phyloP scores from a whole-genome alignment of 2,888 invertebrate genomes.

The Amiota mariae region DNA sequence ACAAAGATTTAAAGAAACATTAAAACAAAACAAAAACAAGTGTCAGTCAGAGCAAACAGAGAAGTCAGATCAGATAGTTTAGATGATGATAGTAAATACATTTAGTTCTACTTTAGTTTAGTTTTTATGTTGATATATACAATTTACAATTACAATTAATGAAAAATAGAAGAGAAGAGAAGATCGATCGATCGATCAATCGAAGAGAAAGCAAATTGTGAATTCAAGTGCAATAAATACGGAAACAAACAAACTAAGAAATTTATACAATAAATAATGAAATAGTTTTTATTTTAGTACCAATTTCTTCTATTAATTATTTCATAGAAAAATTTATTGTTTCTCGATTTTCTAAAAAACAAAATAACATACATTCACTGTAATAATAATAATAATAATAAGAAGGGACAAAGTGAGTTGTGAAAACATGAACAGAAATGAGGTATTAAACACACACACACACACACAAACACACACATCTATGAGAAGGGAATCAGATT shows the following conservation, averaged over 20 bases:
- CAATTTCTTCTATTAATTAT: constrained; percentile 34
- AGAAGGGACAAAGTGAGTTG: neutral
- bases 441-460: constrained; percentile 29
- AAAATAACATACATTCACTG: too few relatives aligned
- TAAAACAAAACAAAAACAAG: too few relatives aligned
- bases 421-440: constrained; percentile 8
- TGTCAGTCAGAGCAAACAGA: constrained; percentile 45
- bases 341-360: too few relatives aligned
- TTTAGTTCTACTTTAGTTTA: too few relatives aligned
- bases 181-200: constrained; percentile 22
- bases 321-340: too few relatives aligned
- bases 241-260: constrained; percentile 34
- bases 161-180: constrained; percentile 25
- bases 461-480: neutral
- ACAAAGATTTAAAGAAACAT: too few relatives aligned
- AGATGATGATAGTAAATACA: constrained; percentile 34
- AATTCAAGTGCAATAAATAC: constrained; percentile 59
- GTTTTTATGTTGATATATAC: neutral
- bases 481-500: too few relatives aligned
- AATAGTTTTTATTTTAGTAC: constrained; percentile 53
- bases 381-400: too few relatives aligned
- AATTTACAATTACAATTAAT: constrained; percentile 26
- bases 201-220: constrained; percentile 50
- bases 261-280: too few relatives aligned
- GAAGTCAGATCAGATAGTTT: constrained; percentile 31